Base-by-base conservation (phyloP, 2,113 vertebrate genomes). In the Lagenorhynchus albirostris region DNA sequence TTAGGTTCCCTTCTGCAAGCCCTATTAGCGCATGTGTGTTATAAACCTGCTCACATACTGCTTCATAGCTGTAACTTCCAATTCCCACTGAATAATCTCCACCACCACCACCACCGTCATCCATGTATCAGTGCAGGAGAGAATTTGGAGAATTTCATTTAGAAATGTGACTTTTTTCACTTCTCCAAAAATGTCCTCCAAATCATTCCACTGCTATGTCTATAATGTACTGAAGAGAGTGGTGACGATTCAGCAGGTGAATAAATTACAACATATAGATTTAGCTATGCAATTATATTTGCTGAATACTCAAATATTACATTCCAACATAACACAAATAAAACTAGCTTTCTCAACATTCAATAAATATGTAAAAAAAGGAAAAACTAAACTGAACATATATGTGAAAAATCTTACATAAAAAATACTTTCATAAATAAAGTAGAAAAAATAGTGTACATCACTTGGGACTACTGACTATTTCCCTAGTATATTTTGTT, bases 121-220 rank as follows among this genome's bases (percentile, higher is more conserved):
- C 83, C 91, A 68, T 94, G 95, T 97, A 98, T 97, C 96, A 98
- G 97, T 96, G 95, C 95, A 98, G 98, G 97, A 98, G 92, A 98
- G 98, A 95, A 98, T 98, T 98, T 98, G 98, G 98, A 98, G 97
- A 98, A 98, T 98, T 98, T 91, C 97, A 98, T 98, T 98, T 98
- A 98, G 97, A 98, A 99, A 98, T 97, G 97, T 97, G 97, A 76
- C 96, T 97, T 98, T 98, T 50, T 97, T 98, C 95, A 97, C 85
- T 98, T 98, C 97, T 98, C 98, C 98, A 98, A 98, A 99, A 98
- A 98, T 98, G 98, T 98, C 98, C 97, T 98, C 98, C 98, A 98
- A 98, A 97, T 98, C 89, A 96, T 95, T 98, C 97, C 97, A 98
- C 76, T 98, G 94, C 4, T 97, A 58, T 97, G 50, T 96, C 91